Evolutionary conservation across 2,888 invertebrate species (phyloP).

Genomic region (Muschampia plurimacula): DNA sequence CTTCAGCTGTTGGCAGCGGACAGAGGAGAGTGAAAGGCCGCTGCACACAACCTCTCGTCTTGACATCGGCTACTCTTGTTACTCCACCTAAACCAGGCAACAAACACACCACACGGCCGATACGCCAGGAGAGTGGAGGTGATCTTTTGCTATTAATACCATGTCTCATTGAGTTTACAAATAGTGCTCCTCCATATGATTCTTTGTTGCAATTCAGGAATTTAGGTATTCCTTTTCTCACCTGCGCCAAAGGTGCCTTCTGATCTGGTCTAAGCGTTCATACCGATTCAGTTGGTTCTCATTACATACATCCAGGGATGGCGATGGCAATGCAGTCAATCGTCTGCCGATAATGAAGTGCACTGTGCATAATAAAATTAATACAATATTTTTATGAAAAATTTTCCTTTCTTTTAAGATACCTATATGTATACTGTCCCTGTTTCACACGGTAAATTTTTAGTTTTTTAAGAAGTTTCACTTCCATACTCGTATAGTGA

Average conservation of each 20-base stretch:
- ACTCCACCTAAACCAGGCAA: not conserved
- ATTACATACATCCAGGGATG: too few relatives aligned
- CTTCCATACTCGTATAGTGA: too few relatives aligned
- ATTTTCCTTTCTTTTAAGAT: too few relatives aligned
- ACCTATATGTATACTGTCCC: too few relatives aligned
- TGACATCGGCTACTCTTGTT: not conserved
- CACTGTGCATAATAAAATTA: too few relatives aligned
- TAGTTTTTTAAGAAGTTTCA: too few relatives aligned
- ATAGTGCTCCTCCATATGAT: not conserved
- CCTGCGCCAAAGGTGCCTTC: not conserved
- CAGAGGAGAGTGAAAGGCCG: not conserved
- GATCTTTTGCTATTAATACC: not conserved
- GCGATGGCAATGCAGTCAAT: too few relatives aligned
- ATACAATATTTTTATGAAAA: too few relatives aligned
- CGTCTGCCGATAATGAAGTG: too few relatives aligned
- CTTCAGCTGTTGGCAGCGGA: not conserved
- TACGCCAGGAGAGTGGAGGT: not conserved
- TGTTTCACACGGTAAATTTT: too few relatives aligned
- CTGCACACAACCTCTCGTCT: not conserved
- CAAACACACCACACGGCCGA: not conserved
- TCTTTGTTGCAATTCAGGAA: not conserved
- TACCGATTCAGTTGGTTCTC: not conserved
- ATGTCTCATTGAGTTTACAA: not conserved
- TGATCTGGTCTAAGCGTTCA: not conserved
- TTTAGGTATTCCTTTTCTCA: not conserved